These are phyloP conservation scores for Apodemia zela DNA, from an alignment of 2,888 invertebrate genomes.

Conservation along the genomic window DNA sequence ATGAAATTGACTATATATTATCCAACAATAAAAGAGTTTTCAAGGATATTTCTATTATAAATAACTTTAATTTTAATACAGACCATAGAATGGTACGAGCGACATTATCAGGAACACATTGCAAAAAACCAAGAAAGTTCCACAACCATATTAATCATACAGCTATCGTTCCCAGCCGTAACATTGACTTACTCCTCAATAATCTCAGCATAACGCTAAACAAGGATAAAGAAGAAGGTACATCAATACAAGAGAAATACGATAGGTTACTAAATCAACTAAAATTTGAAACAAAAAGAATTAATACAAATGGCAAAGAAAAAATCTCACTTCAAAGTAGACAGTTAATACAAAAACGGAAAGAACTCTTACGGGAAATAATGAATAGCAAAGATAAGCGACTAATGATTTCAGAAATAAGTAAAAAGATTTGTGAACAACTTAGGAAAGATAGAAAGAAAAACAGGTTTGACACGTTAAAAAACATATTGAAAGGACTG, in stretches of 20 bases:
- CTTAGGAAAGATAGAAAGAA: no score
- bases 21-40: not conserved
- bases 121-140: not conserved
- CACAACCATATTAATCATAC: not conserved
- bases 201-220: not conserved
- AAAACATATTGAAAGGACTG: no score
- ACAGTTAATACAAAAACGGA: not conserved
- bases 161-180: not conserved
- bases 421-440: no score
- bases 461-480: no score
- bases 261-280: not conserved
- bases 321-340: not conserved
- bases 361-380: not conserved
- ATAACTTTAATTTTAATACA: not conserved
- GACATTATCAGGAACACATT: not conserved
- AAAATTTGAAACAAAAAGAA: not conserved
- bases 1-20: conserved; percentile 10
- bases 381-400: not conserved
- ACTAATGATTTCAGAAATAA: no score
- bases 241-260: not conserved
- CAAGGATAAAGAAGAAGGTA: not conserved
- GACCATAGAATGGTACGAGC: not conserved
- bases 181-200: not conserved
- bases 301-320: not conserved
- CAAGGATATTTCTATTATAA: not conserved